A percentile compares a stretch with the other conserved stretches of the same genome.
Conservation (phyloP, 2,113 vertebrate species). For the Recurvirostra avosetta region DNA sequence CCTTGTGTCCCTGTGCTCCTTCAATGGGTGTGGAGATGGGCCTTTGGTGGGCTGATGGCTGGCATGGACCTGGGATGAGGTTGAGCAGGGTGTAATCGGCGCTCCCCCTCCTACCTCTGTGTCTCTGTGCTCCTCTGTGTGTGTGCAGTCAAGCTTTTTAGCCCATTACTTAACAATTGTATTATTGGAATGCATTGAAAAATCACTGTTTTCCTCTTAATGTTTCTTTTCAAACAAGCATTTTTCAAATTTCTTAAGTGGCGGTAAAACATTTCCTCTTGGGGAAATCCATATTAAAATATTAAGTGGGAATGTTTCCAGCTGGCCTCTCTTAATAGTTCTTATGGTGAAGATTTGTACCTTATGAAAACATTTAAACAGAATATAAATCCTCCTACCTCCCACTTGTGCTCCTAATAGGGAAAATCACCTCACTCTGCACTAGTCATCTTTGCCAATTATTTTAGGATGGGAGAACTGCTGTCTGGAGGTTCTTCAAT, state of each 20-base stretch:
- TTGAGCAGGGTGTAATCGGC: not conserved
- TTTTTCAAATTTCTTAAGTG: slow-evolving; percentile 15
- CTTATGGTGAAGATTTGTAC: slow-evolving; percentile 40
- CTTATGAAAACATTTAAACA: slow-evolving; percentile 39
- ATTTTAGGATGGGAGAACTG: not conserved
- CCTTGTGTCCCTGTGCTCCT: not conserved
- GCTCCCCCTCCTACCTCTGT: not conserved
- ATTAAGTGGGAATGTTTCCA: slow-evolving; percentile 42
- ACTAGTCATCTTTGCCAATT: not conserved
- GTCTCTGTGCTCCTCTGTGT: not conserved
- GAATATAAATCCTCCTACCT: slow-evolving; percentile 29
- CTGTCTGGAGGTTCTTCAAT: not conserved
- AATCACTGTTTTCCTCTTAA: not conserved
- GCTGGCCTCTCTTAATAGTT: slow-evolving; percentile 28
- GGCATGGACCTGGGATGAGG: not conserved
- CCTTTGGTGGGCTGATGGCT: not conserved
- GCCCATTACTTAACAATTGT: not conserved
- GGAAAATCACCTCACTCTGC: not conserved
- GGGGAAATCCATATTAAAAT: slow-evolving; percentile 41
- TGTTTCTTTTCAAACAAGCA: not conserved
- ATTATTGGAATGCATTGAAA: not conserved
- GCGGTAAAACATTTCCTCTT: not conserved
- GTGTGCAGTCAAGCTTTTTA: not conserved
- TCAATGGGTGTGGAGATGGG: not conserved
- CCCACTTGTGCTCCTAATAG: not conserved